phyloP scores from a whole-genome alignment of 2,888 invertebrate genomes.

The Leptinotarsa haldemani region DNA sequence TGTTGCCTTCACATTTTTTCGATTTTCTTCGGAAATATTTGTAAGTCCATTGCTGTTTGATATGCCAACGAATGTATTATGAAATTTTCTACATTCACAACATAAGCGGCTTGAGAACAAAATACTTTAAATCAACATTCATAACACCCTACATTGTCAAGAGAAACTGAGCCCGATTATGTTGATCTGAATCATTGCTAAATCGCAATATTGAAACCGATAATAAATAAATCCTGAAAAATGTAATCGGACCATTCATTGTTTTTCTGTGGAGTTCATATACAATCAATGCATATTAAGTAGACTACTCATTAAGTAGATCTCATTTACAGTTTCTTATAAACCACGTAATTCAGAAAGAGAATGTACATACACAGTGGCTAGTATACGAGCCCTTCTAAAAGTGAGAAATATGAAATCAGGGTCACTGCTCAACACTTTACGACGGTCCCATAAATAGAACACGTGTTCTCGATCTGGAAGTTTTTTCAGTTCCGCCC shows the following conservation, averaged over 20 bases:
- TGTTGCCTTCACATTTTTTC: too few species aligned
- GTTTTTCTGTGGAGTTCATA: not conserved
- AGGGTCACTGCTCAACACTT: conserved; percentile 5
- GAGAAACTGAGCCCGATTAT: too few species aligned
- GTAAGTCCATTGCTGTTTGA: too few species aligned
- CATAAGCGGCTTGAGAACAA: too few species aligned
- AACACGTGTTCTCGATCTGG: not conserved
- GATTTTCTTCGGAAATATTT: too few species aligned
- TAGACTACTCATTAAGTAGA: not conserved
- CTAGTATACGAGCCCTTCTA: conserved; percentile 1
- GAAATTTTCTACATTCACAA: too few species aligned
- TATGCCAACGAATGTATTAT: too few species aligned
- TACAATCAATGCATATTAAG: not conserved
- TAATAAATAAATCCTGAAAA: not conserved
- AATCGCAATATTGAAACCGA: not conserved
- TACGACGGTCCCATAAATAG: not conserved
- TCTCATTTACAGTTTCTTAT: not conserved
- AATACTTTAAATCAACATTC: too few species aligned
- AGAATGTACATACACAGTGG: not conserved
- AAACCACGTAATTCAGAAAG: not conserved
- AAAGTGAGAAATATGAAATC: conserved; percentile 4
- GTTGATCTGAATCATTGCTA: not conserved
- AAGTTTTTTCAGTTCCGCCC: not conserved
- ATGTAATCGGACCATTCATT: not conserved
- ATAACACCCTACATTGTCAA: too few species aligned